Evolutionary conservation across 2,888 invertebrate species (phyloP).

Genomic region (Xiphydria camelus): DNA sequence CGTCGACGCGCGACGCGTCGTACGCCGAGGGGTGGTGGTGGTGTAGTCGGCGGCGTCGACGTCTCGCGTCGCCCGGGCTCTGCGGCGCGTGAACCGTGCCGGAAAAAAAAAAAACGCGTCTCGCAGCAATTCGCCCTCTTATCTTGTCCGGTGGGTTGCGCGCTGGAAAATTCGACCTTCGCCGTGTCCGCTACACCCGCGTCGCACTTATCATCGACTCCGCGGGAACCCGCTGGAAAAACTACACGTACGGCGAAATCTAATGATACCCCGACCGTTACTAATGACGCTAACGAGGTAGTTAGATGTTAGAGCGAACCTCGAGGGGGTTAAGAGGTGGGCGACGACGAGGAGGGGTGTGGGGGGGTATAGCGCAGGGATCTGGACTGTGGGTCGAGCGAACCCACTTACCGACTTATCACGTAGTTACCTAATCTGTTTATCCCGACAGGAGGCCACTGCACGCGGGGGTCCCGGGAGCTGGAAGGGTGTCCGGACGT

Average conservation of each 20-base stretch:
- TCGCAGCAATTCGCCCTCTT: too few relatives aligned
- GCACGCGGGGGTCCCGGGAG: constrained; percentile 28
- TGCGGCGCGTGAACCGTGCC: background rate
- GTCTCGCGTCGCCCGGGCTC: background rate
- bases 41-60: background rate
- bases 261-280: constrained; percentile 57
- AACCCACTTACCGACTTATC: constrained; percentile 59
- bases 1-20: background rate
- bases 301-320: constrained; percentile 55
- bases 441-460: constrained; percentile 48
- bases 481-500: constrained; percentile 49
- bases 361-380: constrained; percentile 22
- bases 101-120: too few relatives aligned
- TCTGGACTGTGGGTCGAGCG: constrained; percentile 48
- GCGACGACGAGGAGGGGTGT: constrained; percentile 11
- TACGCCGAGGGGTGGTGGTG: too few relatives aligned
- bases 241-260: constrained; percentile 53
- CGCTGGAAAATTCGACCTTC: too few relatives aligned
- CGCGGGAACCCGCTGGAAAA: constrained; percentile 32
- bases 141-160: too few relatives aligned
- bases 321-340: constrained; percentile 29
- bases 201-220: too few relatives aligned
- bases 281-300: constrained; percentile 58
- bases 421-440: constrained; percentile 59
- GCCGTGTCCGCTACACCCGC: too few relatives aligned